Evolutionary conservation across 2,888 invertebrate genomes (phyloP).

Genomic region (Graphium colonna): DNA sequence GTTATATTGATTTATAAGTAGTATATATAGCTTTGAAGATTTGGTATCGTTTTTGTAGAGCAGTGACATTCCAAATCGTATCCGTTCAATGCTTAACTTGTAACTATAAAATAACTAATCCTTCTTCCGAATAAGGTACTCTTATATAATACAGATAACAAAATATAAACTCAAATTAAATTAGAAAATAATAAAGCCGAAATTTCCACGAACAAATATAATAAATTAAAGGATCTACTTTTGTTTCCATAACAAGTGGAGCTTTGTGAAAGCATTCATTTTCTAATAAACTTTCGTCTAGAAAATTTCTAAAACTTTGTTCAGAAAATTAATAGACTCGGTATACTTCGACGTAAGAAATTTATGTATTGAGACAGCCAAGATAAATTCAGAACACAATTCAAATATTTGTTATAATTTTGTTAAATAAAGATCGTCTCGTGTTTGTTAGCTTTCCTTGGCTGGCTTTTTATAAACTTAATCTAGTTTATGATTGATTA

Average conservation of each 20-base stretch:
- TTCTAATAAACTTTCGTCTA: neutral
- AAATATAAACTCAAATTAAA: neutral
- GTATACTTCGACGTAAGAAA: neutral
- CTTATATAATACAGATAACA: too few species aligned
- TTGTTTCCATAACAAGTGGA: neutral
- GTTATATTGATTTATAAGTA: too few species aligned
- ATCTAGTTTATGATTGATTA: too few species aligned
- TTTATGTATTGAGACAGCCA: neutral
- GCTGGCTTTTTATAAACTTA: too few species aligned
- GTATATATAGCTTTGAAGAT: too few species aligned
- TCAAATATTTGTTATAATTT: neutral
- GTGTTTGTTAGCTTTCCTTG: too few species aligned
- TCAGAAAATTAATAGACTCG: neutral
- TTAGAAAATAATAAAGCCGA: neutral
- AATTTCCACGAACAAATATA: neutral
- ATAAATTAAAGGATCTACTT: neutral
- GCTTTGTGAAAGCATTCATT: neutral
- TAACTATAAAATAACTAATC: too few species aligned
- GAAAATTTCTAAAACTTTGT: neutral
- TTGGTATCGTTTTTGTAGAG: too few species aligned
- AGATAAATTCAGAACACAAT: neutral
- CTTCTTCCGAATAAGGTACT: too few species aligned
- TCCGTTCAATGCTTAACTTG: too few species aligned
- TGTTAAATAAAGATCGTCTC: neutral
- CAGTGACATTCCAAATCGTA: too few species aligned